Conservation (phyloP, 2,113 vertebrate genomes). For the Ellobius talpinus region DNA sequence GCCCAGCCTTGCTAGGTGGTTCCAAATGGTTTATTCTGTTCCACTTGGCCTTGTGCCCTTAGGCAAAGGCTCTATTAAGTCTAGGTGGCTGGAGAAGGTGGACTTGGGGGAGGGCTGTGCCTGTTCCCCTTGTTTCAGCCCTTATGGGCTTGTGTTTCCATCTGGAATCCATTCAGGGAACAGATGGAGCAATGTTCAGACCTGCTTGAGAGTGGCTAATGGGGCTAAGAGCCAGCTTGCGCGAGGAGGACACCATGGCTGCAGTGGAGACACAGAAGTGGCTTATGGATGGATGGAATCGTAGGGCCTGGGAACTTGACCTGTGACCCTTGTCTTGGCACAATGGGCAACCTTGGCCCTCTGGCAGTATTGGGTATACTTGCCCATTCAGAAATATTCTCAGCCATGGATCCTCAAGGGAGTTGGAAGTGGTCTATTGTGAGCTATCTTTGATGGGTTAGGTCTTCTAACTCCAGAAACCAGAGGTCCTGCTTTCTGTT, state of each 20-base stretch:
- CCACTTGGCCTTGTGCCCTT: not conserved
- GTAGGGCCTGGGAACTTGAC: not conserved
- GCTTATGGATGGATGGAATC: not conserved
- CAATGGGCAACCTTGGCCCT: not conserved
- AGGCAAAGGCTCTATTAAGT: not conserved
- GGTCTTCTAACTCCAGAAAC: not conserved
- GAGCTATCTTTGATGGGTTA: not conserved
- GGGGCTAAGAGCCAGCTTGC: not conserved
- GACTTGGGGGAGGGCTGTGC: not conserved
- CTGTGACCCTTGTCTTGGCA: not conserved
- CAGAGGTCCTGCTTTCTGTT: not conserved
- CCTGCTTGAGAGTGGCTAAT: not conserved
- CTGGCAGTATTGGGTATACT: too few species aligned
- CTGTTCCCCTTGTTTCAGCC: not conserved
- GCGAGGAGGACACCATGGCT: not conserved
- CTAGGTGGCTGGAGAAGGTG: not conserved
- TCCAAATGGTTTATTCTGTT: not conserved
- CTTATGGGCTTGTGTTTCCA: not conserved
- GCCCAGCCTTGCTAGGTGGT: not conserved
- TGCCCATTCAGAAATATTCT: not conserved
- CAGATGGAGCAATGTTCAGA: slow-evolving; percentile 9
- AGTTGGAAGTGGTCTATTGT: not conserved
- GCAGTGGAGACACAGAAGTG: not conserved
- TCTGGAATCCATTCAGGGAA: slow-evolving; percentile 60
- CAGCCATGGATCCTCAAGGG: not conserved